Evolutionary conservation across 92 coral and sea anemone species (phyloP), one percentile per base, ranked within the genome.

Genomic region (Anthopleura xanthogrammica): DNA sequence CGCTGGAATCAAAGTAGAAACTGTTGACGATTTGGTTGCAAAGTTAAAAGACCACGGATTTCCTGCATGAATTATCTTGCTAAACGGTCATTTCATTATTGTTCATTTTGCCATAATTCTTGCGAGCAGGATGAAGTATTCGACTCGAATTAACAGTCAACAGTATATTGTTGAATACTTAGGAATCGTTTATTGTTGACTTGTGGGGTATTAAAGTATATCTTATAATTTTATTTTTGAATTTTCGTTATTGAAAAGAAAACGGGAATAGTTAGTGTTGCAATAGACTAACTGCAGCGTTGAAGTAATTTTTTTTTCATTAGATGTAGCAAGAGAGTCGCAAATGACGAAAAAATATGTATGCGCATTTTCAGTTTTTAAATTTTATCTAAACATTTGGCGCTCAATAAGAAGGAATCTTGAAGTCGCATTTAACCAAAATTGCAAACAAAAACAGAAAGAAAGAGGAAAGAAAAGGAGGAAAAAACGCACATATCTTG

Each of bases 1-100:
- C 66, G 98, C 99, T 55, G 99, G 99, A 75, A 79, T 96, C 41
- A 96, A 96, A 85, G 98, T 96, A 20, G 99, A 96, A 74, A 96
- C 93, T 13, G 98, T 96, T 5, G 99, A 96, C 64, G 99, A 96
- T 77, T 81, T 96, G 73, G 85, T 96, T 16, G 88, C 82, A 17
- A 96, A 94, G 81, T 87, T 96, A 20, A 96, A 92, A 73, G 99
- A 94, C 10, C 93, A 94, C 16, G 99, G 99, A 62, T 96, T 96
- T 83, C 88, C 88, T 79, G 91, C 88, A 16, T 90, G 76, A 85
- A 40, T 5, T 2, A 60, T 5, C 50, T 20, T 43, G 52, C 41
- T 16, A 65, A 16, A 19, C 20, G 11, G 2, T 19, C 11, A 19
- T 5, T 56, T 16, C 62, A 24, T 40, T 36, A 56, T 64, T n/a